A percentile compares a stretch with the other conserved stretches of the same genome.
Evolutionary conservation across 2,888 invertebrate species (phyloP).

Genomic region (Pedicia rivosa): DNA sequence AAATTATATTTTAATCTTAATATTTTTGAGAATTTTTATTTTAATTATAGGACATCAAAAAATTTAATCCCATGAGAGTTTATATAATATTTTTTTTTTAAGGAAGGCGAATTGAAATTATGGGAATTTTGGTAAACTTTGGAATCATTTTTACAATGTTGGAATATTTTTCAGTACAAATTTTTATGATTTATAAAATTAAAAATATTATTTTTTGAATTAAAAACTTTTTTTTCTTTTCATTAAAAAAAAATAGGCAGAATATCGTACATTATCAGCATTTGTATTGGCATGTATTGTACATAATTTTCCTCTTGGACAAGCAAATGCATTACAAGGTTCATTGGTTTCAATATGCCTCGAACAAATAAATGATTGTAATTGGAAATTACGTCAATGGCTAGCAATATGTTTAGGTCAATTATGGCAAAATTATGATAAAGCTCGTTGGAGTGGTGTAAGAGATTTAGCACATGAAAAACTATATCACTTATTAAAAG

Average conservation of each 20-base stretch:
- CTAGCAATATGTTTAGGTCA: conserved; percentile 80
- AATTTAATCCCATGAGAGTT: too few relatives aligned
- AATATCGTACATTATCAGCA: conserved; percentile 84
- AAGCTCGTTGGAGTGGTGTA: conserved; percentile 88
- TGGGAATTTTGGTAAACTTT: too few relatives aligned
- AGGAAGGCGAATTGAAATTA: too few relatives aligned
- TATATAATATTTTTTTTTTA: conserved; percentile 8
- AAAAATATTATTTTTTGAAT: too few relatives aligned
- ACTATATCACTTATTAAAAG: conserved; percentile 61
- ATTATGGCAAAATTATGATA: conserved; percentile 79
- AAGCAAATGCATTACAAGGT: conserved; percentile 80
- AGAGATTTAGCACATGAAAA: conserved; percentile 95
- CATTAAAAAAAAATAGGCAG: conserved; percentile 19
- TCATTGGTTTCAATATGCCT: conserved; percentile 82
- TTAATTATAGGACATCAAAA: too few relatives aligned
- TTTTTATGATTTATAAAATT: too few relatives aligned
- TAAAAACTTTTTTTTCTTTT: conserved; percentile 3
- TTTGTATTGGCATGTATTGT: conserved; percentile 92
- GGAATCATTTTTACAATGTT: too few relatives aligned
- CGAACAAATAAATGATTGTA: conserved; percentile 65
- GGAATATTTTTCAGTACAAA: too few relatives aligned
- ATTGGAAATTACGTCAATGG: conserved; percentile 64
- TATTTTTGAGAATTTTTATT: too few relatives aligned
- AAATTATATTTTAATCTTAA: too few relatives aligned
- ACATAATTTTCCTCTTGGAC: conserved; percentile 72